Percentiles rank a stretch among this genome's conserved stretches.
Evolutionary conservation across 2,888 invertebrate species (phyloP).

Genomic region (Fabriciana adippe): DNA sequence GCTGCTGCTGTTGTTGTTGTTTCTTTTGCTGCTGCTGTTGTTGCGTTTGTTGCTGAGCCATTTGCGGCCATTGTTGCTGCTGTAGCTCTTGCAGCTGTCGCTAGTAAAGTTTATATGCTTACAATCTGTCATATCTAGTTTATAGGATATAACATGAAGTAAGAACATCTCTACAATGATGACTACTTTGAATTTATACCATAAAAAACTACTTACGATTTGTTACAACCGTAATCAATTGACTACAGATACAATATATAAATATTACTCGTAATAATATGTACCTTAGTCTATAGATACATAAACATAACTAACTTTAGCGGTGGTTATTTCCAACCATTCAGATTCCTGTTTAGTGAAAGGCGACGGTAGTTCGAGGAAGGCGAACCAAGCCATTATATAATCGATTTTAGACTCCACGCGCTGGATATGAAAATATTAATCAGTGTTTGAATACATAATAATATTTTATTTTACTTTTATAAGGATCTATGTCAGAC

Average conservation of each 20-base stretch:
- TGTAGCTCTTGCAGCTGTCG: conserved; percentile 60
- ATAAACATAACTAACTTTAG: conserved; percentile 17
- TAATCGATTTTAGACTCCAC: conserved; percentile 24
- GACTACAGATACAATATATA: too few relatives aligned
- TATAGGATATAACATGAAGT: neutral
- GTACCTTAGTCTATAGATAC: neutral
- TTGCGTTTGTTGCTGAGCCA: conserved; percentile 60
- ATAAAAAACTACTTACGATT: too few relatives aligned
- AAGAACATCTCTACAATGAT: neutral
- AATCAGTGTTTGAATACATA: neutral
- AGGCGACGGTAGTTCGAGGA: conserved; percentile 19
- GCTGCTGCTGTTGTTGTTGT: conserved; percentile 60
- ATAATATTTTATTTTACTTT: too few relatives aligned
- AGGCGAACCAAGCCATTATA: conserved; percentile 23
- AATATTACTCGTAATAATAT: neutral
- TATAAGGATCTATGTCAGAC: too few relatives aligned
- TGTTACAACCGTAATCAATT: too few relatives aligned
- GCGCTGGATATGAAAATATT: conserved; percentile 1
- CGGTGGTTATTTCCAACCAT: conserved; percentile 16
- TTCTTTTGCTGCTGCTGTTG: conserved; percentile 62
- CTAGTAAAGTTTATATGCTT: conserved; percentile 42
- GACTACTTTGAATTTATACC: too few relatives aligned
- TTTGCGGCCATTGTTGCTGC: conserved; percentile 61
- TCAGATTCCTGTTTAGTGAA: conserved; percentile 19
- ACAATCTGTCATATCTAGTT: conserved; percentile 5